Evolutionary conservation across 2,888 invertebrate genomes (phyloP).

Genomic region (Linyphia triangularis): DNA sequence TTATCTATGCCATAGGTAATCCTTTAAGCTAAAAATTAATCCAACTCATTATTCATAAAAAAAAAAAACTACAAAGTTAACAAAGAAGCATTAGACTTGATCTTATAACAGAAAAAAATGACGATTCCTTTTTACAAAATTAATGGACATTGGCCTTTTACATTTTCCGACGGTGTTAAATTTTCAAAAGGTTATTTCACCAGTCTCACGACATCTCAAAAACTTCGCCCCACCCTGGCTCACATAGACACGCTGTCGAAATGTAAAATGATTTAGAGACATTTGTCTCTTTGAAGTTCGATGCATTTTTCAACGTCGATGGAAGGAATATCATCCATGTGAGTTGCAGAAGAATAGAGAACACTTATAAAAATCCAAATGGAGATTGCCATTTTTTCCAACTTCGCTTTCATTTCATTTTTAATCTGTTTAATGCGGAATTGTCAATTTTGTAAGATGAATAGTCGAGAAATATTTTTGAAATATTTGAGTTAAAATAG

Average conservation of each 20-base stretch:
- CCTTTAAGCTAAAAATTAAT: too few species aligned
- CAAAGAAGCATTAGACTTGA: neutral
- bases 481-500: neutral
- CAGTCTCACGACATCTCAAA: neutral
- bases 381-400: neutral
- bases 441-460: neutral
- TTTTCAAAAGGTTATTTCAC: constrained; percentile 17
- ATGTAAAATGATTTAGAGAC: neutral
- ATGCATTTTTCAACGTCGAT: neutral
- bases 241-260: neutral
- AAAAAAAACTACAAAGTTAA: neutral
- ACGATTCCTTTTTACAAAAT: neutral
- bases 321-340: neutral
- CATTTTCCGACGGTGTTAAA: constrained; percentile 19
- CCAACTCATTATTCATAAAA: neutral
- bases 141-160: neutral
- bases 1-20: too few species aligned
- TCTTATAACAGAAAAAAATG: neutral
- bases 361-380: neutral
- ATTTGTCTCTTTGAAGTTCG: neutral
- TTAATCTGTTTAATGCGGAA: constrained; percentile 33
- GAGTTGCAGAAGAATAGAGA: neutral
- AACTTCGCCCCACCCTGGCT: neutral
- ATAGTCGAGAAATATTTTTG: neutral
- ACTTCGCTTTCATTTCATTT: neutral